These are phyloP conservation scores for Lamprologus lemairii DNA, from an alignment of 2,113 vertebrate genomes.

Conservation along the genomic window DNA sequence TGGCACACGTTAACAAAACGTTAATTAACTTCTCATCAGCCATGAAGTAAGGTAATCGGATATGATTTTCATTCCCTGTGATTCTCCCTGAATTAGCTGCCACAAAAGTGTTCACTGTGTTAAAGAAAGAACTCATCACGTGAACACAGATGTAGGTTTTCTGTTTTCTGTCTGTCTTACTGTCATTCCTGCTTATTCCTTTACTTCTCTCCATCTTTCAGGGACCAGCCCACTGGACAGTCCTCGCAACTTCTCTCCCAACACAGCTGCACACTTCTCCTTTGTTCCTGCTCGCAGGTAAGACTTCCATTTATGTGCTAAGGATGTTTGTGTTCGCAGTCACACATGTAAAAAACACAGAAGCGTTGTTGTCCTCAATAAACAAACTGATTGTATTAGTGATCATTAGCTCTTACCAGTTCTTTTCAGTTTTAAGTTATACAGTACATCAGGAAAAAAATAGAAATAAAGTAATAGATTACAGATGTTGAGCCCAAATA, in stretches of 20 bases:
- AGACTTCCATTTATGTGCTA: conserved; percentile 32
- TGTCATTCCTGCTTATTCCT: neutral
- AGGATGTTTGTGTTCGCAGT: neutral
- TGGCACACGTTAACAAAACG: neutral
- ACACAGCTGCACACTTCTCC: conserved; percentile 93
- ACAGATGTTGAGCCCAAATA: neutral
- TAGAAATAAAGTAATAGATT: neutral
- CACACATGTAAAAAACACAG: neutral
- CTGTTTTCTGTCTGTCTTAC: neutral
- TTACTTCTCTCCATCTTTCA: conserved; percentile 34
- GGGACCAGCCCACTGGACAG: conserved; percentile 95
- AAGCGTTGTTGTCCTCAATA: neutral
- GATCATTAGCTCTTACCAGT: neutral
- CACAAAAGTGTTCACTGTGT: neutral
- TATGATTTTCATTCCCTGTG: neutral
- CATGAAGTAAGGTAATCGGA: neutral
- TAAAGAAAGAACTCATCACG: neutral
- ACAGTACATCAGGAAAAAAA: neutral
- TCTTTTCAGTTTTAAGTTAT: neutral
- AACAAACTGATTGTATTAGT: neutral
- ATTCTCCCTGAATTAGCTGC: neutral
- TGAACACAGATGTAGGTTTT: neutral
- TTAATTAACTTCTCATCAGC: neutral
- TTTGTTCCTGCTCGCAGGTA: conserved; percentile 94
- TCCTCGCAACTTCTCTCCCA: conserved; percentile 96